phyloP scores from a whole-genome alignment of 2,113 vertebrate species.

The Calcarius ornatus region DNA sequence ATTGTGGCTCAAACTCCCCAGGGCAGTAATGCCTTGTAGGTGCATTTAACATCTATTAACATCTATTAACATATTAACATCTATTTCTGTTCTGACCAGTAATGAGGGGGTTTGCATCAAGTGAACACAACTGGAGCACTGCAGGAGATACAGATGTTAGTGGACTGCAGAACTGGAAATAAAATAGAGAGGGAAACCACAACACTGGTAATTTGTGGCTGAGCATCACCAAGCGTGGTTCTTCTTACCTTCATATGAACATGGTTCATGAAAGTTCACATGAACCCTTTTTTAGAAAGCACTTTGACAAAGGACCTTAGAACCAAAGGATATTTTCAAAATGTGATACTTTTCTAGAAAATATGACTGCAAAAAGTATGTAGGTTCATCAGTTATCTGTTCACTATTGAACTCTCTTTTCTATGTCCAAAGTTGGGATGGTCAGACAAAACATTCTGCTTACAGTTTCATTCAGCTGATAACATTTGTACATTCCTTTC shows the following conservation, averaged over 20 bases:
- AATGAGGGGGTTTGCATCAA: background rate
- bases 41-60: background rate
- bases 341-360: background rate
- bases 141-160: background rate
- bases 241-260: background rate
- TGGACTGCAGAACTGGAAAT: background rate
- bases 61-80: background rate
- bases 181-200: background rate
- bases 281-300: background rate
- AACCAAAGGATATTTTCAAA: background rate
- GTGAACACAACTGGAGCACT: background rate
- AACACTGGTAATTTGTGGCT: background rate
- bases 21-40: background rate
- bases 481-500: background rate
- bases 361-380: background rate
- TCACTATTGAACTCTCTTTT: background rate
- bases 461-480: background rate
- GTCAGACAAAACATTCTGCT: background rate
- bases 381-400: background rate
- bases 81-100: background rate
- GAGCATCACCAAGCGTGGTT: accelerated
- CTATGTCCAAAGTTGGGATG: background rate
- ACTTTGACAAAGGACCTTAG: background rate
- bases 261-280: background rate
- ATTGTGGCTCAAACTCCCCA: background rate